Base-by-base conservation (phyloP, 2,797 vertebrate species). In the Alcedo quadribrachys region DNA sequence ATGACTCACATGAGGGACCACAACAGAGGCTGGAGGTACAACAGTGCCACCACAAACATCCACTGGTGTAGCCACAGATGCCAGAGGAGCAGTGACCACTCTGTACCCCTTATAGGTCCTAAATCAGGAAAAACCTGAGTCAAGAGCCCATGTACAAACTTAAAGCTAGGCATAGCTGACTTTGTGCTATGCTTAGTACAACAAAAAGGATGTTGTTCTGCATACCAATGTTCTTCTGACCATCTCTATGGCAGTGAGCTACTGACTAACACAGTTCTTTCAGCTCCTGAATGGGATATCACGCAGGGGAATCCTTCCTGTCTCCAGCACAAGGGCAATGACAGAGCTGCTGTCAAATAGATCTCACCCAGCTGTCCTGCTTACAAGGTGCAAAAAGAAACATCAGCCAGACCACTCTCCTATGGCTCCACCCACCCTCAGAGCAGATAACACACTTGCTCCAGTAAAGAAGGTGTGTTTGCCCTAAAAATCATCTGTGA, bases 31-130 rank as follows among this genome's bases (percentile, higher is more conserved):
- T 12, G 6, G 68, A 81, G 58, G 28, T 57, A 68, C 37, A 77
- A 28, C n/a, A n/a, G 12, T 9, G 46, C 42, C 45, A 90, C 28
- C 46, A 81, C 45, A 71, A 74, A 55, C 9, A 85, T 51, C 30
- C 0, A 0, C 42, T 68, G 21, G 43, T 24, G 13, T 54, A 81
- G 13, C 8, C 54, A 46, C 3, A 61, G 33, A 19, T 32, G 24
- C 12, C 75, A 78, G 60, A 21, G 71, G 15, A 92, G 48, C 48
- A 73, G 60, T 20, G 51, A 62, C 37, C 67, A 35, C 35, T 17
- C 62, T 46, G 32, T 42, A 81, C 14, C 24, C 12, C 22, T 54
- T 35, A 16, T 0, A 37, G 27, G 15, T 21, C 25, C 32, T 22
- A 25, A 68, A 45, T 45, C 25, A 42, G 32, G 37, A 81, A 86